Evolutionary conservation across 2,797 vertebrate genomes (phyloP).

Genomic region (Dermochelys coriacea): DNA sequence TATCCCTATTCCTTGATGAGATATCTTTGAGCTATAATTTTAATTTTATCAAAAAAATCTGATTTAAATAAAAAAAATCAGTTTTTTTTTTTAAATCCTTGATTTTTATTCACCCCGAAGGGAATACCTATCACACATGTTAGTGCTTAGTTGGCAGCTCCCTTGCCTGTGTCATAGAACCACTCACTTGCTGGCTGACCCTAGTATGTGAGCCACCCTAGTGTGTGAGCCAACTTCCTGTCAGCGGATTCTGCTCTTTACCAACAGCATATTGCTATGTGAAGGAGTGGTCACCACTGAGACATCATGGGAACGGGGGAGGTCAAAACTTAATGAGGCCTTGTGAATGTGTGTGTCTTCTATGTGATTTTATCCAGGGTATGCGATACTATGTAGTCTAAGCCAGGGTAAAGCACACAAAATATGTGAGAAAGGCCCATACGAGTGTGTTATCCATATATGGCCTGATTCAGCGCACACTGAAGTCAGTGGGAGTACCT

Average conservation of each 20-base stretch:
- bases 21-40: too few species aligned
- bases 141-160: background rate
- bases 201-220: background rate
- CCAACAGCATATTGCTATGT: background rate
- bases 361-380: background rate
- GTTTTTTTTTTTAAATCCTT: too few species aligned
- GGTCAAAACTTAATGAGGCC: background rate
- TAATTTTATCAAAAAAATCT: too few species aligned
- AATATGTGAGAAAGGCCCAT: background rate
- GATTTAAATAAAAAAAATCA: too few species aligned
- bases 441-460: background rate
- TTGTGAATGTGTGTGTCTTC: background rate
- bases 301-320: background rate
- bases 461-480: background rate
- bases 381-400: background rate
- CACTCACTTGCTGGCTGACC: background rate
- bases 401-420: background rate
- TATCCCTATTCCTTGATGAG: too few species aligned
- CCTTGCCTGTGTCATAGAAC: background rate
- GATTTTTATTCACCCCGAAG: too few species aligned
- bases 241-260: background rate
- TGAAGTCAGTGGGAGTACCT: background rate
- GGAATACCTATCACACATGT: background rate
- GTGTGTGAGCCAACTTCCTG: background rate
- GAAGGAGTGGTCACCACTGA: background rate